Evolutionary conservation across 2,797 vertebrate species (phyloP), one percentile per base, ranked within the genome.

Genomic region (Sciaenops ocellatus): DNA sequence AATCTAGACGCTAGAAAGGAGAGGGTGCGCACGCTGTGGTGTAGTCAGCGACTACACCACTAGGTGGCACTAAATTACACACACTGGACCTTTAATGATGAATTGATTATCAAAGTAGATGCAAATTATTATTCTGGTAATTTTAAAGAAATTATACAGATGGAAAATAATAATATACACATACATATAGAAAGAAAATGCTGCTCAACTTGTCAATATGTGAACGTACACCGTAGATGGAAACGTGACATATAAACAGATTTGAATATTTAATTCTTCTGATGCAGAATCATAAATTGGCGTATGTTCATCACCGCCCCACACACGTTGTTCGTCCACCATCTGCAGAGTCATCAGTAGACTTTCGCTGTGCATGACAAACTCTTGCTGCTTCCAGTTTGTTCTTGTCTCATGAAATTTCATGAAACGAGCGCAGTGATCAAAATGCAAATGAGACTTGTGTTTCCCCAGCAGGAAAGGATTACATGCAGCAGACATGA

Each of bases 381-480:
- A 71, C 69, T 55, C 65, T 57, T 13, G 71, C 78, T 17, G 71
- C 78, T 65, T 61, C 74, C 60, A 30, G 66, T 55, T 12, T 48
- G 30, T 44, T 51, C n/a, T 73, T 10, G 18, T 78, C 77, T 83
- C 85, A 76, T 76, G 71, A 76, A 81, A 76, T 76, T 73, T 82
- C 69, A 82, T 79, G 72, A 79, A 71, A 69, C 52, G 59, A 78
- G 67, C 12, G 0, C 62, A 50, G 66, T 56, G 76, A 81, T 79
- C 55, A 70, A 59, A 76, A 84, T 62, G 72, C 68, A 82, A 79
- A 87, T 67, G 67, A 72, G 67, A 55, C 47, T 12, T 46, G 42
- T 78, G 73, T 60, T 78, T 64, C 73, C 61, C 42, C 67, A 69
- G 74, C 64, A 78, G 72, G 80, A 64, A 62, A 47, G 28, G 71